Evolutionary conservation across 2,113 vertebrate species (phyloP).

Genomic region (Grantiella picta): DNA sequence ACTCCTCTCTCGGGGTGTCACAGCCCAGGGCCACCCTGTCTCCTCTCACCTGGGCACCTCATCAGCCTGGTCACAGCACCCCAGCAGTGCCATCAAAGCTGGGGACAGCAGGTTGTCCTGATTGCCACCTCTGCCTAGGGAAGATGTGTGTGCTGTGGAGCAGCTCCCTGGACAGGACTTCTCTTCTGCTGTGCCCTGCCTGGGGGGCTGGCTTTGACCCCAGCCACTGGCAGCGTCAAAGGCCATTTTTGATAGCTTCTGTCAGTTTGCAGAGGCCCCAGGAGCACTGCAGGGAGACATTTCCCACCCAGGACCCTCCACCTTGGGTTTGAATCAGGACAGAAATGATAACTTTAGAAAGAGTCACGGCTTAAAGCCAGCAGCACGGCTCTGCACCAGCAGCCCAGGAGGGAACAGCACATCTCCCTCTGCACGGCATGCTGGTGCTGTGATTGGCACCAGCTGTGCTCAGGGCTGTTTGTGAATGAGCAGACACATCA

Average conservation of each 20-base stretch:
- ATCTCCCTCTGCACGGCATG: background rate
- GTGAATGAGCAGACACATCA: background rate
- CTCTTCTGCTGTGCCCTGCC: background rate
- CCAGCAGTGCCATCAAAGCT: background rate
- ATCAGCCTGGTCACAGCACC: fast-evolving
- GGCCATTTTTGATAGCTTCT: background rate
- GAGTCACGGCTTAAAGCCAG: background rate
- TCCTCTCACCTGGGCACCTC: background rate
- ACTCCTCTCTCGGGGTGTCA: background rate
- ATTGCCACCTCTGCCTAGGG: background rate
- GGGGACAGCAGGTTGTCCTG: background rate
- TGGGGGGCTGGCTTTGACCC: fast-evolving
- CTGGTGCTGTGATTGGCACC: background rate
- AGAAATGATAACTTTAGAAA: fast-evolving
- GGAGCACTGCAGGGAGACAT: background rate
- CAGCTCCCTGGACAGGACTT: background rate
- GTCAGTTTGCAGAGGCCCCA: fast-evolving
- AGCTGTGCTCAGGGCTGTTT: background rate
- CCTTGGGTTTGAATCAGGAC: fast-evolving
- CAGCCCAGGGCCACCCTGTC: fast-evolving
- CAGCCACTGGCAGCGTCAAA: background rate
- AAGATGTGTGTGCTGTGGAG: fast-evolving
- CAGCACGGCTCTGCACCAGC: background rate
- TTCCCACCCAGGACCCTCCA: background rate
- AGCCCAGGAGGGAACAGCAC: background rate